Conservation (phyloP, 2,888 invertebrate species). For the Drosophila acutilabella region DNA sequence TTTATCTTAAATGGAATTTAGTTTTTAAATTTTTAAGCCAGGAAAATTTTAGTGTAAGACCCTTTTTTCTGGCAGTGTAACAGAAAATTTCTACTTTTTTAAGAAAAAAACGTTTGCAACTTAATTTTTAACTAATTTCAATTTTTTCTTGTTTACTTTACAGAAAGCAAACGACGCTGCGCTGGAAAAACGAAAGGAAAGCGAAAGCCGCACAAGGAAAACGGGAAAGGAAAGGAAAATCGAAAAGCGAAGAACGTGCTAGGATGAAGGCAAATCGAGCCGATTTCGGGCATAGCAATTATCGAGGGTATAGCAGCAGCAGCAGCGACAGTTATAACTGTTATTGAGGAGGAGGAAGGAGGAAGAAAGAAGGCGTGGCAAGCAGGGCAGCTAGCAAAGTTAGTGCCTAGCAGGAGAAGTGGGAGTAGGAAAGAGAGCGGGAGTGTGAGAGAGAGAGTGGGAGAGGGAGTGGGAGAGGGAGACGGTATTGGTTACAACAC, state of each 20-base stretch:
- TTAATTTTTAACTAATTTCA: neutral
- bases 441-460: neutral
- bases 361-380: neutral
- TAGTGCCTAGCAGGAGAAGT: no score
- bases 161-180: slow-evolving; percentile 87
- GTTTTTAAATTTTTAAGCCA: no score
- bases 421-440: neutral
- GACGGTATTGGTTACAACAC: slow-evolving; percentile 73
- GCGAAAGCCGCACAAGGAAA: neutral
- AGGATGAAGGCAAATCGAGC: slow-evolving; percentile 87
- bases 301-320: slow-evolving; percentile 86
- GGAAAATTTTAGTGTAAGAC: no score
- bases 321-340: slow-evolving; percentile 13
- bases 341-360: slow-evolving; percentile 73
- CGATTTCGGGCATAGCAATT: slow-evolving; percentile 87
- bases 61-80: no score
- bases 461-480: neutral
- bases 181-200: slow-evolving; percentile 12
- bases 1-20: no score
- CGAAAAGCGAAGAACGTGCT: slow-evolving; percentile 37
- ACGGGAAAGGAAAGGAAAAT: slow-evolving; percentile 5
- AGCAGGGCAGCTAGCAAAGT: no score
- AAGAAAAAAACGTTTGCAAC: no score
- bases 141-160: slow-evolving; percentile 68
- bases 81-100: no score